Evolutionary conservation across 2,888 invertebrate genomes (phyloP).

Genomic region (Leucania comma): DNA sequence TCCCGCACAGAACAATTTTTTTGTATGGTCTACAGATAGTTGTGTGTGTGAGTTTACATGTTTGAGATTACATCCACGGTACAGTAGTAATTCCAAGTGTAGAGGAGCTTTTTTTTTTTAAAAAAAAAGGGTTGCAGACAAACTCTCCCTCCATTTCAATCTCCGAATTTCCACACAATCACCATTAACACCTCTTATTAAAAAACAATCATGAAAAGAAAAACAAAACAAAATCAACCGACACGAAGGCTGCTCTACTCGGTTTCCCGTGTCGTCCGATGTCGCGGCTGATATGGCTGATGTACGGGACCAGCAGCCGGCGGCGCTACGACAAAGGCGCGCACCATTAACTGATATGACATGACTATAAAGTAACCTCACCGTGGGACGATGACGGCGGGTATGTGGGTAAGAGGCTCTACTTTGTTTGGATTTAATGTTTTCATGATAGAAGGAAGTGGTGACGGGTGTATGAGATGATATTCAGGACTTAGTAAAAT

Average conservation of each 20-base stretch:
- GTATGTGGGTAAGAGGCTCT: constrained; percentile 71
- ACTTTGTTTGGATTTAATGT: constrained; percentile 52
- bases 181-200: constrained; percentile 25
- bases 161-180: background rate
- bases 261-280: constrained; percentile 68
- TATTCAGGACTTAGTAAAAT: too few relatives aligned
- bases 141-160: background rate
- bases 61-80: too few relatives aligned
- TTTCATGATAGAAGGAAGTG: too few relatives aligned
- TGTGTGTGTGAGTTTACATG: too few relatives aligned
- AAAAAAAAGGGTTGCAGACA: too few relatives aligned
- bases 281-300: constrained; percentile 71
- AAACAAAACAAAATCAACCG: constrained; percentile 45
- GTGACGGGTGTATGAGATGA: too few relatives aligned
- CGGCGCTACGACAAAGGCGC: constrained; percentile 81
- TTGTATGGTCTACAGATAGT: too few relatives aligned
- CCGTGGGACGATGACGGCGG: constrained; percentile 79
- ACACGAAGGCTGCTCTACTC: constrained; percentile 63
- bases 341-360: constrained; percentile 88
- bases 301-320: constrained; percentile 73
- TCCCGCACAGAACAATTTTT: too few relatives aligned
- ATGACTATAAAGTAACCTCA: constrained; percentile 88
- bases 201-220: constrained; percentile 23
- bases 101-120: too few relatives aligned
- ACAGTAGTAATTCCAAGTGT: too few relatives aligned